Evolutionary conservation across 1,140 invertebrate species (phyloP).

Genomic region (Lordiphosa clarofinis): DNA sequence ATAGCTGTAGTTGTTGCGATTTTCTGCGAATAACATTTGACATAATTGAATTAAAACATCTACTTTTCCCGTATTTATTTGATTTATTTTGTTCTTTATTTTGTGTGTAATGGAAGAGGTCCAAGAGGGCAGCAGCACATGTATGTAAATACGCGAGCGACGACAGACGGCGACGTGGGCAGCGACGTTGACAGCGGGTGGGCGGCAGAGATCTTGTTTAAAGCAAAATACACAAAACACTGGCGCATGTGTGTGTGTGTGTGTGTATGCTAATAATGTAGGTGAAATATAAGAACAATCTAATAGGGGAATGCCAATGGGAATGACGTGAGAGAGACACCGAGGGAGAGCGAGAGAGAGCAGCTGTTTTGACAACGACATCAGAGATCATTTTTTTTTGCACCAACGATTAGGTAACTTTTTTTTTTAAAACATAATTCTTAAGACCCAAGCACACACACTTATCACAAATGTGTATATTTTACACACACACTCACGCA

Average conservation of each 20-base stretch:
- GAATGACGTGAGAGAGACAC: constrained; percentile 27
- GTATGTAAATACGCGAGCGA: constrained; percentile 49
- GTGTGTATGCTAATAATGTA: constrained; percentile 54
- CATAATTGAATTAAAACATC: constrained; percentile 57
- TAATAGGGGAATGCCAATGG: constrained; percentile 44
- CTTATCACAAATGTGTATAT: constrained; percentile 42
- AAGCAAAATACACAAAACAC: constrained; percentile 41
- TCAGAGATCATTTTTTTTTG: constrained; percentile 26
- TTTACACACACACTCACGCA: constrained; percentile 31
- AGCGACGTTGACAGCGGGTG: constrained; percentile 32
- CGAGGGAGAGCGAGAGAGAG: constrained; percentile 12
- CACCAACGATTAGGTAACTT: constrained; percentile 69
- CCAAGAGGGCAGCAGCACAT: constrained; percentile 48
- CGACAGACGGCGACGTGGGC: constrained; percentile 32
- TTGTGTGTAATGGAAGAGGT: constrained; percentile 4
- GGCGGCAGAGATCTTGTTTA: constrained; percentile 48
- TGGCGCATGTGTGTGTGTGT: constrained; percentile 27
- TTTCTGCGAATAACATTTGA: constrained; percentile 36
- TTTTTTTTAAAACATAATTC: constrained; percentile 72
- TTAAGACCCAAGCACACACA: constrained; percentile 64
- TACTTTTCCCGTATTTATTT: constrained; percentile 21
- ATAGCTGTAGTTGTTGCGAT: constrained; percentile 6
- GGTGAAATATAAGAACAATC: constrained; percentile 57
- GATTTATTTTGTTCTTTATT: too few relatives aligned
- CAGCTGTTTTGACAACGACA: constrained; percentile 56